Evolutionary conservation across 2,113 vertebrate species (phyloP).

Genomic region (Oreochromis aureus): DNA sequence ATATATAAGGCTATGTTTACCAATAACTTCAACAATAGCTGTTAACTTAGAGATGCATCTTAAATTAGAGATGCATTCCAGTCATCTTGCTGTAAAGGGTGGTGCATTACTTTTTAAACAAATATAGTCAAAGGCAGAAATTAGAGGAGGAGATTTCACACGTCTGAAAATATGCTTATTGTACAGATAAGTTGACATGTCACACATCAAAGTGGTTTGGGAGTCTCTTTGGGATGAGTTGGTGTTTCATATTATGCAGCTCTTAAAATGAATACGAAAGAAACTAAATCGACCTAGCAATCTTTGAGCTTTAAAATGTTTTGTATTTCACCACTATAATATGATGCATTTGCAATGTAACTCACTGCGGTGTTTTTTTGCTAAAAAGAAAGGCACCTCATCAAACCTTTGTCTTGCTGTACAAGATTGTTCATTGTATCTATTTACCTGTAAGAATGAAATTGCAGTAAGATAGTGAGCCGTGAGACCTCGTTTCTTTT

Average conservation of each 20-base stretch:
- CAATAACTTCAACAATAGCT: conserved; percentile 9
- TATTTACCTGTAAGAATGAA: not conserved
- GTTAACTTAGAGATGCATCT: not conserved
- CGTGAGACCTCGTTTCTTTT: not conserved
- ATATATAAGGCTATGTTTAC: conserved; percentile 5
- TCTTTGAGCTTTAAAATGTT: not conserved
- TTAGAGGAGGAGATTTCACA: not conserved
- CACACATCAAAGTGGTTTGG: not conserved
- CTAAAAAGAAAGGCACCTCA: not conserved
- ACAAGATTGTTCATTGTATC: not conserved
- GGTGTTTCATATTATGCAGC: not conserved
- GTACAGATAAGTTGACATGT: not conserved
- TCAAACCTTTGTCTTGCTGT: not conserved
- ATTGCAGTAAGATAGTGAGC: not conserved
- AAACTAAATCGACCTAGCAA: not conserved
- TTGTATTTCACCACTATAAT: not conserved
- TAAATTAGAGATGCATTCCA: not conserved
- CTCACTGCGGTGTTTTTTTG: not conserved
- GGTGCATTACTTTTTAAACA: not conserved
- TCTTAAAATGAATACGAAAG: not conserved
- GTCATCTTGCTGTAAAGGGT: not conserved
- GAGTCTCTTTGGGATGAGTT: not conserved
- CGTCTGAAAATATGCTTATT: not conserved
- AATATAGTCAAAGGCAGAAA: not conserved
- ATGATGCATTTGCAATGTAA: not conserved